Percentiles rank a stretch among this genome's conserved stretches.
These are phyloP conservation scores for Silurus meridionalis DNA, from an alignment of 2,113 vertebrate species.

Conservation along the genomic window DNA sequence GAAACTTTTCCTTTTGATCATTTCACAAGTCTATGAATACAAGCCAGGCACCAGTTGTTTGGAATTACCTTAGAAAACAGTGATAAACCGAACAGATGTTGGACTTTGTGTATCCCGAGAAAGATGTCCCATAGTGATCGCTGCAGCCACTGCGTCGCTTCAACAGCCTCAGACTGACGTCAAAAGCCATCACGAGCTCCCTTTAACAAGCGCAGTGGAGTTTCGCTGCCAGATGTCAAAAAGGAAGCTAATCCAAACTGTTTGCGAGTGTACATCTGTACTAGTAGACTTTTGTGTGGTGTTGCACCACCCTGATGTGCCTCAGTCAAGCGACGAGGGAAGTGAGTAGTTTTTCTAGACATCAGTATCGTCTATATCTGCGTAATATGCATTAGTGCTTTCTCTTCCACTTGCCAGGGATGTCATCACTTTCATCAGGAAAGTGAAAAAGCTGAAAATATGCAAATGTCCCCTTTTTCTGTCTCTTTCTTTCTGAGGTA, in stretches of 20 bases:
- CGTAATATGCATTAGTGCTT: background rate
- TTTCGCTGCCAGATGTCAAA: slow-evolving; percentile 40
- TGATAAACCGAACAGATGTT: slow-evolving; percentile 24
- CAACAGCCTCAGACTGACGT: slow-evolving; percentile 5
- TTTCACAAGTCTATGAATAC: slow-evolving; percentile 10
- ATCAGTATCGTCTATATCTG: background rate
- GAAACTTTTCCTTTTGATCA: slow-evolving; percentile 11
- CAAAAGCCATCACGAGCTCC: background rate
- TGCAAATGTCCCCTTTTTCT: no score
- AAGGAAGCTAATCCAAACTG: slow-evolving; percentile 38
- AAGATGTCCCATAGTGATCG: background rate
- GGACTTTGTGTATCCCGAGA: background rate
- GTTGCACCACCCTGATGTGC: slow-evolving; percentile 21
- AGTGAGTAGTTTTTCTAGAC: slow-evolving; percentile 1
- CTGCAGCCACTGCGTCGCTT: background rate
- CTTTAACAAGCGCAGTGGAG: slow-evolving; percentile 10
- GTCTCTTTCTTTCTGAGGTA: background rate
- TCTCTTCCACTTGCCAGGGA: background rate
- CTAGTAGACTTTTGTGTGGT: background rate
- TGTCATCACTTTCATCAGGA: background rate
- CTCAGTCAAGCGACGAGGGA: background rate
- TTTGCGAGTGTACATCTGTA: slow-evolving; percentile 27
- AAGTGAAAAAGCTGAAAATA: background rate
- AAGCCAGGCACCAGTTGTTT: background rate
- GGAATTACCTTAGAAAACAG: background rate